Evolutionary conservation across 2,888 invertebrate species (phyloP).

Genomic region (Silvanus unidentatus): DNA sequence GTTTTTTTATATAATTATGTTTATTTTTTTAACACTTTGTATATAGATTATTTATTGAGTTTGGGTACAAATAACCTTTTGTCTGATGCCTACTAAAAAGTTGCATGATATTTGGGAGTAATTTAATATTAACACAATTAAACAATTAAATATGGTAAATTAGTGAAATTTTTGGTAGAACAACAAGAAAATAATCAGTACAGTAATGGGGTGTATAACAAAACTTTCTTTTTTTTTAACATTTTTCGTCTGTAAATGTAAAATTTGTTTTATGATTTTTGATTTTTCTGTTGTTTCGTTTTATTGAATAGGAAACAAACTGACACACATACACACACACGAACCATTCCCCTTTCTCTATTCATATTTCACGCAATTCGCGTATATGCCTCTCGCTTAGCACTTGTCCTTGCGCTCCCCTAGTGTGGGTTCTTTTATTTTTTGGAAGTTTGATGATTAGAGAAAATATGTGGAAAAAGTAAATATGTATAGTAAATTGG

Average conservation of each 20-base stretch:
- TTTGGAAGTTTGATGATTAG: background rate
- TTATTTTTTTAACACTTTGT: constrained; percentile 13
- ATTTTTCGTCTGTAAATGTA: too few relatives aligned
- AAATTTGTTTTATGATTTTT: too few relatives aligned
- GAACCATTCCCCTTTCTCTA: constrained; percentile 20
- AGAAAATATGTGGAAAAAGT: too few relatives aligned
- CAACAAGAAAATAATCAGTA: too few relatives aligned
- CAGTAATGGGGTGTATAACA: constrained; percentile 4
- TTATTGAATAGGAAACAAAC: constrained; percentile 26
- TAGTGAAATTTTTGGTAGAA: too few relatives aligned
- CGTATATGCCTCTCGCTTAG: constrained; percentile 39
- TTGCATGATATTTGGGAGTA: constrained; percentile 3
- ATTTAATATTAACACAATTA: background rate
- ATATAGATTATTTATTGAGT: constrained; percentile 12
- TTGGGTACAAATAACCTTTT: constrained; percentile 10
- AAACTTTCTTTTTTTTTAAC: too few relatives aligned
- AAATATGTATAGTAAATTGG: too few relatives aligned
- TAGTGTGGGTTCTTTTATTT: too few relatives aligned
- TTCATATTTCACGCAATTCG: constrained; percentile 28
- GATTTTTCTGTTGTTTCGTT: background rate
- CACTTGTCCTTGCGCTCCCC: constrained; percentile 38
- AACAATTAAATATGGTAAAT: too few relatives aligned
- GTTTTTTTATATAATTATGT: constrained; percentile 9
- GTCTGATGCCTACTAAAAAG: constrained; percentile 23
- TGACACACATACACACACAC: constrained; percentile 39